These are phyloP conservation scores for Lycophotia porphyrea DNA, from an alignment of 2,888 invertebrate genomes.

Conservation along the genomic window DNA sequence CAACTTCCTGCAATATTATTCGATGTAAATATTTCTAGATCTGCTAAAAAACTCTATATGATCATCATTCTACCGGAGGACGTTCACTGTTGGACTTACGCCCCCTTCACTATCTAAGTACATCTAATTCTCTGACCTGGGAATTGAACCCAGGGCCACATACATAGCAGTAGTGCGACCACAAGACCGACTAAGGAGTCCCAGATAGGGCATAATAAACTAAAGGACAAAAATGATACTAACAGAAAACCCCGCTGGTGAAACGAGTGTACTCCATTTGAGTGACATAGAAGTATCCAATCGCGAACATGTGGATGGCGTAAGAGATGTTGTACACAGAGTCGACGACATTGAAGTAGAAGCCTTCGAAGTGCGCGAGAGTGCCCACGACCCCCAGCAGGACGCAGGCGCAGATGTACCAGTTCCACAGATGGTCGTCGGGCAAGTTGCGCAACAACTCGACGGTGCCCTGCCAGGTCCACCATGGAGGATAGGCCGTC, in stretches of 20 bases:
- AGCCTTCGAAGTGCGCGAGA: conserved; percentile 51
- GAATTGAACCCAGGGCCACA: neutral
- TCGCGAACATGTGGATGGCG: conserved; percentile 71
- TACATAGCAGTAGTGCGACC: neutral
- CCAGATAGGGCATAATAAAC: neutral
- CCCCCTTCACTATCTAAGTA: neutral
- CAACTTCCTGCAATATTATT: neutral
- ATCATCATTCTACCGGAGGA: neutral
- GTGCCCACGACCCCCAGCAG: conserved; percentile 70
- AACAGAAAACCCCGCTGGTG: conserved; percentile 61
- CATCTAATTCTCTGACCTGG: neutral
- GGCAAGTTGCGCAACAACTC: conserved; percentile 71
- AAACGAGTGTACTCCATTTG: conserved; percentile 57
- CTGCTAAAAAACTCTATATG: neutral
- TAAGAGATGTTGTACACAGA: conserved; percentile 74
- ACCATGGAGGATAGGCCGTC: conserved; percentile 76
- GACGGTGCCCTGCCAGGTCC: conserved; percentile 65
- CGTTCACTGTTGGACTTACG: neutral
- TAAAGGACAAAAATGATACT: conserved; percentile 46
- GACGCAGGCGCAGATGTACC: conserved; percentile 71
- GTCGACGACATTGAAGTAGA: conserved; percentile 64
- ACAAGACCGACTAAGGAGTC: neutral
- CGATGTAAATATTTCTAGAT: neutral
- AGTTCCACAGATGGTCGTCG: conserved; percentile 77
- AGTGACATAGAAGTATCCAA: conserved; percentile 66